These are phyloP conservation scores for Drosophila peninsularis DNA, from an alignment of 2,888 invertebrate genomes.

Conservation along the genomic window DNA sequence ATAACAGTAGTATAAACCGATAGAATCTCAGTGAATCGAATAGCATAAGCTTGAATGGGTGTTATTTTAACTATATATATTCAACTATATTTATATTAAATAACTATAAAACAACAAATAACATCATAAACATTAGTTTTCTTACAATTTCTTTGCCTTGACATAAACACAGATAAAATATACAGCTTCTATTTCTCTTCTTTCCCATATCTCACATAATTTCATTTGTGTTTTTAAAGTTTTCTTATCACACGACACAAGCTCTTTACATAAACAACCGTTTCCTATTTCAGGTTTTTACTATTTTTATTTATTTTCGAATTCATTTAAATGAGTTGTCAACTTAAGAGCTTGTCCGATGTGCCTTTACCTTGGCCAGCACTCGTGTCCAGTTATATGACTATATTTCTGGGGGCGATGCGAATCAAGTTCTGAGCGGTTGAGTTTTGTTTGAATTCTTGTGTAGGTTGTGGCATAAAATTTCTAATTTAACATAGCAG, in stretches of 20 bases:
- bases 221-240: not conserved
- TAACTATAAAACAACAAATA: not conserved
- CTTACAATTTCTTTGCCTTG: not conserved
- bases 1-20: too few relatives aligned
- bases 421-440: not conserved
- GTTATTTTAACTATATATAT: too few relatives aligned
- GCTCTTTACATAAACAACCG: not conserved
- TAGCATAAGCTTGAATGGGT: too few relatives aligned
- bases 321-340: slow-evolving; percentile 5
- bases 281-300: not conserved
- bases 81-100: not conserved
- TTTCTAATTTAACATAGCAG: slow-evolving; percentile 40
- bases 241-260: not conserved
- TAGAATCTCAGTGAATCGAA: too few relatives aligned
- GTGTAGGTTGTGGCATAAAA: slow-evolving; percentile 5
- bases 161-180: not conserved
- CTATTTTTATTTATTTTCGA: not conserved
- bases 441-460: slow-evolving; percentile 14
- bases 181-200: not conserved
- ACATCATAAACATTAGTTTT: not conserved
- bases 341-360: not conserved
- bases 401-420: slow-evolving; percentile 3
- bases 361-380: not conserved
- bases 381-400: not conserved
- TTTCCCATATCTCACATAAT: not conserved